Evolutionary conservation across 2,888 invertebrate species (phyloP).

Genomic region (Tineola bisselliella): DNA sequence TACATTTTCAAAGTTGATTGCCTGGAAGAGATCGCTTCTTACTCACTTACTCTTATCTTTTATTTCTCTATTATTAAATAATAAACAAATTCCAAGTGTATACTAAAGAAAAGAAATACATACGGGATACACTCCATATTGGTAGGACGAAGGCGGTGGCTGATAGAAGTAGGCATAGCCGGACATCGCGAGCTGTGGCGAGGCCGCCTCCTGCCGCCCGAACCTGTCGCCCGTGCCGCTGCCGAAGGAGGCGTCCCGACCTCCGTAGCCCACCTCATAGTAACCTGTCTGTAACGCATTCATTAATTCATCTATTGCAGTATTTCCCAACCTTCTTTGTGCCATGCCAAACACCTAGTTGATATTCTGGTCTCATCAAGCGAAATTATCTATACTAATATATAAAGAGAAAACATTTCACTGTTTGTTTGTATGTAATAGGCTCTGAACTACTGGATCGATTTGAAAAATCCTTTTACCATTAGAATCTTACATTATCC

Average conservation of each 20-base stretch:
- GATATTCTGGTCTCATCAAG: too few species aligned
- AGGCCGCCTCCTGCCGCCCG: constrained; percentile 56
- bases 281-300: constrained; percentile 56
- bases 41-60: neutral
- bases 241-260: constrained; percentile 46
- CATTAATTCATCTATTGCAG: too few species aligned
- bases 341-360: too few species aligned
- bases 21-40: too few species aligned
- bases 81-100: neutral
- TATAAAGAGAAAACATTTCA: too few species aligned
- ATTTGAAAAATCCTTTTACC: too few species aligned
- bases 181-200: constrained; percentile 58
- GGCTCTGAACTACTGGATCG: too few species aligned
- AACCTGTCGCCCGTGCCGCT: constrained; percentile 50
- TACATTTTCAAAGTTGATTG: too few species aligned
- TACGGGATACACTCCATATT: constrained; percentile 79
- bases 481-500: too few species aligned
- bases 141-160: constrained; percentile 76
- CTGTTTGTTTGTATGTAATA: too few species aligned
- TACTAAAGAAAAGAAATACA: constrained; percentile 26
- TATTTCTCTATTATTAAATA: neutral
- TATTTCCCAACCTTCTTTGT: too few species aligned
- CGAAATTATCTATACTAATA: too few species aligned
- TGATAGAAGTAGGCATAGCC: constrained; percentile 82
- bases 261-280: constrained; percentile 57